Conservation (phyloP, 2,888 invertebrate species). For the Andrena flavipes region DNA sequence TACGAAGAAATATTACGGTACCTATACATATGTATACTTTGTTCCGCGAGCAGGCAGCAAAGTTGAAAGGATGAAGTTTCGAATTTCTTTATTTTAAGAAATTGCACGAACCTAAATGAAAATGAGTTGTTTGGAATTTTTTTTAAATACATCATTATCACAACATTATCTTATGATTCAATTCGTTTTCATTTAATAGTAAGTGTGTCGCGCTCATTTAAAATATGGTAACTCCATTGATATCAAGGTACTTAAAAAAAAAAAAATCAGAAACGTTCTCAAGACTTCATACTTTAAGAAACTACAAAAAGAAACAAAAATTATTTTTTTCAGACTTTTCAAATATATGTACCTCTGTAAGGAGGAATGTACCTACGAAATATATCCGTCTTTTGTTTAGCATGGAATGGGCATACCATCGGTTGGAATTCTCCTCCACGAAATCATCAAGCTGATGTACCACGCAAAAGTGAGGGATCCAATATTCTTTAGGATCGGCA, state of each 20-base stretch:
- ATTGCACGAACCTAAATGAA: no score
- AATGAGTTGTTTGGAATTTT: no score
- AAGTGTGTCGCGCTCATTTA: no score
- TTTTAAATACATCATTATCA: no score
- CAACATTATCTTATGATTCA: no score
- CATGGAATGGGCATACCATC: slow-evolving; percentile 99
- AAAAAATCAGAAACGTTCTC: no score
- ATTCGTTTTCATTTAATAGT: no score
- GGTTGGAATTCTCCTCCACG: slow-evolving; percentile 97
- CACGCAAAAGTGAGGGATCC: slow-evolving; percentile 95
- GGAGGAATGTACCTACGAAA: background rate
- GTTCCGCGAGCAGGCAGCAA: background rate
- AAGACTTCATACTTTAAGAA: no score
- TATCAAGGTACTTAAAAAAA: no score
- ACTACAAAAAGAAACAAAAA: background rate
- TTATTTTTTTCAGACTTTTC: background rate
- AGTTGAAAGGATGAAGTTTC: background rate
- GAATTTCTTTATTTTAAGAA: no score
- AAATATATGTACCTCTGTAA: background rate
- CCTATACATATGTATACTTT: background rate
- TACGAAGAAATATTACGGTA: background rate
- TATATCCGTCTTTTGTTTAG: slow-evolving; percentile 84
- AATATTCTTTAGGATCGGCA: slow-evolving; percentile 96
- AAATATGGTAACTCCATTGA: no score
- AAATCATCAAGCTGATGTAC: slow-evolving; percentile 98